A percentile compares a stretch with the other conserved stretches of the same genome.
phyloP scores from a whole-genome alignment of 2,113 vertebrate species.

The Podilymbus podiceps region DNA sequence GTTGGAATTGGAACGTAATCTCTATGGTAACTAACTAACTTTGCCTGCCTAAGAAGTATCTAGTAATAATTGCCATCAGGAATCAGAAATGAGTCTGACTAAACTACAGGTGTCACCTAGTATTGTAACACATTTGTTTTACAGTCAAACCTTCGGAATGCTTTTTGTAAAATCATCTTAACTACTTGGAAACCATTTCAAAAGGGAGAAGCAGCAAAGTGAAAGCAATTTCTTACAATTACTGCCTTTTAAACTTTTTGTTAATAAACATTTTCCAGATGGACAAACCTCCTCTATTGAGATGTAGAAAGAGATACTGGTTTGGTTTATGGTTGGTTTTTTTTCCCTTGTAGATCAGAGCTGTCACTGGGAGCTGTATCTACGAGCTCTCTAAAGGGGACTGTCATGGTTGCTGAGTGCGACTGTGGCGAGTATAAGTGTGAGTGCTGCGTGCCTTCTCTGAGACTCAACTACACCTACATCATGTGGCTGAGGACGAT shows the following conservation, averaged over 20 bases:
- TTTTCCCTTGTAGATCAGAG: slow-evolving; percentile 20
- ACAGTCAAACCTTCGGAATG: background rate
- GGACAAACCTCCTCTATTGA: background rate
- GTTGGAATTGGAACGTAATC: background rate
- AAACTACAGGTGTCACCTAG: background rate
- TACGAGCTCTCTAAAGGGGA: background rate
- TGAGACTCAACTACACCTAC: slow-evolving; percentile 37
- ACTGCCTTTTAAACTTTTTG: background rate
- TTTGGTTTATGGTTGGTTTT: background rate
- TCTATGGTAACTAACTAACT: background rate
- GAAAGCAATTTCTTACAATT: background rate
- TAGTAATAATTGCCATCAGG: background rate
- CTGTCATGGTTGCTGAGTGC: slow-evolving; percentile 24
- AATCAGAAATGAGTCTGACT: background rate
- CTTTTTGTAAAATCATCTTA: background rate
- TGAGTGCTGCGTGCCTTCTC: slow-evolving; percentile 70
- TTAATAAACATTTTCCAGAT: background rate
- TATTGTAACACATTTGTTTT: background rate
- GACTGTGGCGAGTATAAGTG: slow-evolving; percentile 38
- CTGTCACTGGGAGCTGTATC: slow-evolving; percentile 12
- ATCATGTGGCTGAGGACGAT: slow-evolving; percentile 71
- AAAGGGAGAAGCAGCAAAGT: background rate
- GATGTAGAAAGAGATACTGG: background rate
- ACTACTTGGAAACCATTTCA: background rate
- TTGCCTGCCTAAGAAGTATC: no score